A percentile compares a stretch with the other conserved stretches of the same genome.
These are phyloP conservation scores for Triops longicaudatus DNA, from an alignment of 1,140 invertebrate genomes.

Conservation along the genomic window DNA sequence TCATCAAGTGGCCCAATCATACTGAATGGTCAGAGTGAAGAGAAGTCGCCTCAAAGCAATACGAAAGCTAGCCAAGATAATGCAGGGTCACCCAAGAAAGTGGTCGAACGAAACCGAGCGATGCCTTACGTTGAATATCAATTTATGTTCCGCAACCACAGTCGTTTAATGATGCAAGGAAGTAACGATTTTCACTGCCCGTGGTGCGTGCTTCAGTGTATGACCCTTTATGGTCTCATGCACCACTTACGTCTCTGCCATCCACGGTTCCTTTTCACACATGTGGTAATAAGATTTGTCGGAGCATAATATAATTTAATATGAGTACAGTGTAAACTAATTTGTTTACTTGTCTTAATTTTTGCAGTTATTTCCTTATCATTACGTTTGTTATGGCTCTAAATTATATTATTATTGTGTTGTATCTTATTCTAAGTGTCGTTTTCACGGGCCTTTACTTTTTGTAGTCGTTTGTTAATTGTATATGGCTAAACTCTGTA, in stretches of 20 bases:
- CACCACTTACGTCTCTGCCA: conserved; percentile 91
- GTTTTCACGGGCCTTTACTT: no score
- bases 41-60: conserved; percentile 31
- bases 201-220: conserved; percentile 88
- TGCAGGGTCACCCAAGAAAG: conserved; percentile 16
- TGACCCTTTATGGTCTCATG: conserved; percentile 73
- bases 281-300: conserved; percentile 58
- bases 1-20: not conserved
- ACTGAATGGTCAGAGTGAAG: not conserved
- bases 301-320: not conserved
- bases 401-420: not conserved
- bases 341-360: not conserved
- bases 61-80: conserved; percentile 20
- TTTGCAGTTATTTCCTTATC: no score
- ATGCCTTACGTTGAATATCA: conserved; percentile 76
- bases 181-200: conserved; percentile 85
- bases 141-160: conserved; percentile 92
- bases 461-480: no score
- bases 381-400: no score
- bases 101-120: conserved; percentile 24
- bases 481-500: no score
- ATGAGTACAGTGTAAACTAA: not conserved
- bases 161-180: conserved; percentile 86
- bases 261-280: conserved; percentile 84
- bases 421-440: no score